A percentile compares a stretch with the other conserved stretches of the same genome.
Conservation (phyloP, 2,113 vertebrate species). For the Thymallus thymallus region DNA sequence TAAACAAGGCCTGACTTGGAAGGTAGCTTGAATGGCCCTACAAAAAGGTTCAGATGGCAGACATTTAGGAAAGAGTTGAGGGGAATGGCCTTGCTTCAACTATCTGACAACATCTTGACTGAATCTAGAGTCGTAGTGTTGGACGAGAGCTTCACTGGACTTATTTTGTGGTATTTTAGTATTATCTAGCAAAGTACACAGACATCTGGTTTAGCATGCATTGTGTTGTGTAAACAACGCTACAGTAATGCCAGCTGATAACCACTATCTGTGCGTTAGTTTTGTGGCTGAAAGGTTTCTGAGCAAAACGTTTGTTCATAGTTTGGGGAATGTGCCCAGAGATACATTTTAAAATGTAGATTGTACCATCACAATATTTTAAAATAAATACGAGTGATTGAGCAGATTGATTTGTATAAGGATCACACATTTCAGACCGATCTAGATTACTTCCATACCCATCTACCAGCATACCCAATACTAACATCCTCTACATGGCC, state of each 20-base stretch:
- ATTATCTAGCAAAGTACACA: not conserved
- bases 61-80: not conserved
- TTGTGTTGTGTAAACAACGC: no score
- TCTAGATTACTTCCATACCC: no score
- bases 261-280: not conserved
- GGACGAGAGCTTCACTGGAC: no score
- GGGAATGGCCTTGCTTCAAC: not conserved
- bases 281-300: not conserved
- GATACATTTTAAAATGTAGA: no score
- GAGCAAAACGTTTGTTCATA: not conserved
- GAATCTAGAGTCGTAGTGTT: not conserved
- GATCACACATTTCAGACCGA: no score
- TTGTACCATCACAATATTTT: no score
- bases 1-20: not conserved
- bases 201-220: not conserved
- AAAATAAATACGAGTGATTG: no score
- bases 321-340: no score
- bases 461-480: no score
- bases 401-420: no score
- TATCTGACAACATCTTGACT: not conserved
- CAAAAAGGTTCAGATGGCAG: not conserved
- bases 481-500: no score
- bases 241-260: not conserved
- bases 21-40: not conserved
- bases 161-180: no score